Conservation (phyloP, 2,888 invertebrate genomes). For the Pteria penguin region DNA sequence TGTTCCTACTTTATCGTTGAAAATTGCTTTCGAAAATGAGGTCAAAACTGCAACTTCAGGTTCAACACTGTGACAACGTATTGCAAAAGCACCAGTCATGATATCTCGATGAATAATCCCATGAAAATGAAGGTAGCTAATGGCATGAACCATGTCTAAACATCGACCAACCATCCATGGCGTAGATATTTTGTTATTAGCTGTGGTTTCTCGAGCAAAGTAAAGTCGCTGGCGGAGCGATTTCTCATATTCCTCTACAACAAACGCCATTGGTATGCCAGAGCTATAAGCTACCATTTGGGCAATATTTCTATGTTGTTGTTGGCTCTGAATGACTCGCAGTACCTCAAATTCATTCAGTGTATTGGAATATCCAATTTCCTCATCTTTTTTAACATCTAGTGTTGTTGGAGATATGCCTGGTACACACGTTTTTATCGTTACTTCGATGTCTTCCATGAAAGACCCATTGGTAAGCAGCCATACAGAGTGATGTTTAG, state of each 20-base stretch:
- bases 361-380: background rate
- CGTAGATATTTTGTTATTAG: background rate
- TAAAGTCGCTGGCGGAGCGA: background rate
- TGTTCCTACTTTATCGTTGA: background rate
- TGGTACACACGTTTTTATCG: background rate
- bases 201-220: background rate
- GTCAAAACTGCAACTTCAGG: background rate
- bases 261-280: background rate
- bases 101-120: constrained; percentile 12
- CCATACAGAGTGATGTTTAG: background rate
- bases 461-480: background rate
- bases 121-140: background rate
- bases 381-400: background rate
- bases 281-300: background rate
- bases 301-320: background rate
- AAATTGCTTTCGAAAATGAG: background rate
- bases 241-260: background rate
- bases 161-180: background rate
- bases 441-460: background rate
- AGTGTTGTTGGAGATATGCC: background rate
- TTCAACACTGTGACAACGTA: background rate
- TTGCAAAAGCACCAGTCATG: background rate
- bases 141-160: background rate
- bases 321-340: background rate
- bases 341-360: constrained; percentile 2